phyloP scores from a whole-genome alignment of 2,888 invertebrate genomes.

The Volucella bombylans region DNA sequence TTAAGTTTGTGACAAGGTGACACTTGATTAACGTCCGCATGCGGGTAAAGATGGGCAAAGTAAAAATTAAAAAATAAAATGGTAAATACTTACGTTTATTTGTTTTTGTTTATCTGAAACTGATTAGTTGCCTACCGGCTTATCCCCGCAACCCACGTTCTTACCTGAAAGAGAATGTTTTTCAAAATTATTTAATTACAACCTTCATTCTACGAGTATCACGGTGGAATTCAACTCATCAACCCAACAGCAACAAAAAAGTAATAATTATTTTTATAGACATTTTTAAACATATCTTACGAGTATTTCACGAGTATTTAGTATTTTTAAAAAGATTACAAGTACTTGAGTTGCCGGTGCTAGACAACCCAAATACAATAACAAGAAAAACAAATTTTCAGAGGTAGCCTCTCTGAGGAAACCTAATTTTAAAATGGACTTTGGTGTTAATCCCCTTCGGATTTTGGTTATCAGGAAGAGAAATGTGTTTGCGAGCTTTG shows the following conservation, averaged over 20 bases:
- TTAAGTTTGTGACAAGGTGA: neutral
- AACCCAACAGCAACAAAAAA: constrained; percentile 3
- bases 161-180: constrained; percentile 15
- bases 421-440: too few species aligned
- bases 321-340: neutral
- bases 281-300: too few species aligned
- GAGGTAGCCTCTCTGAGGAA: too few species aligned
- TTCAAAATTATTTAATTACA: neutral
- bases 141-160: constrained; percentile 2
- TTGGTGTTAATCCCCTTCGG: too few species aligned
- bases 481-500: too few species aligned
- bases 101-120: constrained; percentile 3
- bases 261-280: too few species aligned
- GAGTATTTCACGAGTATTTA: too few species aligned
- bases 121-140: neutral
- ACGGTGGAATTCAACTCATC: neutral
- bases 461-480: too few species aligned
- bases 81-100: neutral
- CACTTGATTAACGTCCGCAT: neutral
- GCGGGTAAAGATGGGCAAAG: neutral
- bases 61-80: neutral
- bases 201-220: constrained; percentile 1
- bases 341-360: constrained; percentile 15
- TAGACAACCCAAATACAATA: constrained; percentile 31
- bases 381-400: neutral